A percentile compares a stretch with the other conserved stretches of the same genome.
These are phyloP conservation scores for Schizopygopsis malacanthus DNA, from an alignment of 2,797 vertebrate genomes.

Conservation along the genomic window DNA sequence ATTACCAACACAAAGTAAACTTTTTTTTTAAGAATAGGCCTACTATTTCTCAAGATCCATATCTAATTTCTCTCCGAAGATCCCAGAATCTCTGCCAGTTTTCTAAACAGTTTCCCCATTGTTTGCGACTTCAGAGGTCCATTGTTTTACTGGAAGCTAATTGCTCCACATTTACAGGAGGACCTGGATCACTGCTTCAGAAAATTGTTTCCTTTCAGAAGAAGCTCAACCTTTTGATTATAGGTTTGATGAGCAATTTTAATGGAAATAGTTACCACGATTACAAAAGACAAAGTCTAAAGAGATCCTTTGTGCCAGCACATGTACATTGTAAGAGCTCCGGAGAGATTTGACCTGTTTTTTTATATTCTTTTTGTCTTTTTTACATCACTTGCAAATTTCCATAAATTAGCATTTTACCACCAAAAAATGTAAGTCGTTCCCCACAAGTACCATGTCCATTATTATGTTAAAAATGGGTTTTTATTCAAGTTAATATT, in stretches of 20 bases:
- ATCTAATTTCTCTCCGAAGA: not conserved
- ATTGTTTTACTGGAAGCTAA: slow-evolving; percentile 47
- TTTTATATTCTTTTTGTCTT: not conserved
- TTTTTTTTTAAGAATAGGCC: not conserved
- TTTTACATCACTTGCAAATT: not conserved
- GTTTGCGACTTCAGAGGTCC: not conserved
- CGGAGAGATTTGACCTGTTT: not conserved
- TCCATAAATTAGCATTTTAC: not conserved
- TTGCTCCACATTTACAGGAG: slow-evolving; percentile 29
- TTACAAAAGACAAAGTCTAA: slow-evolving; percentile 15
- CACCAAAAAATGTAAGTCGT: not conserved
- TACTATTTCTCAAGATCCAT: not conserved
- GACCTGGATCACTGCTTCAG: slow-evolving; percentile 43
- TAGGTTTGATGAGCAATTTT: not conserved
- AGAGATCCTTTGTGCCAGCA: slow-evolving; percentile 39
- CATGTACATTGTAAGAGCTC: not conserved
- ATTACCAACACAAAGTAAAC: not conserved
- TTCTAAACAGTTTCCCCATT: slow-evolving; percentile 16
- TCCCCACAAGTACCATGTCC: not conserved
- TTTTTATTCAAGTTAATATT: not conserved
- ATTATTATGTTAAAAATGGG: not conserved
- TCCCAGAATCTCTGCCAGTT: not conserved
- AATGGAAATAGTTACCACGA: slow-evolving; percentile 6
- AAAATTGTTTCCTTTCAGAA: slow-evolving; percentile 51
- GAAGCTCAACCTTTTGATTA: slow-evolving; percentile 32